A percentile compares a stretch with the other conserved stretches of the same genome.
Conservation (phyloP, 2,113 vertebrate species). For the Lepidothrix coronata region DNA sequence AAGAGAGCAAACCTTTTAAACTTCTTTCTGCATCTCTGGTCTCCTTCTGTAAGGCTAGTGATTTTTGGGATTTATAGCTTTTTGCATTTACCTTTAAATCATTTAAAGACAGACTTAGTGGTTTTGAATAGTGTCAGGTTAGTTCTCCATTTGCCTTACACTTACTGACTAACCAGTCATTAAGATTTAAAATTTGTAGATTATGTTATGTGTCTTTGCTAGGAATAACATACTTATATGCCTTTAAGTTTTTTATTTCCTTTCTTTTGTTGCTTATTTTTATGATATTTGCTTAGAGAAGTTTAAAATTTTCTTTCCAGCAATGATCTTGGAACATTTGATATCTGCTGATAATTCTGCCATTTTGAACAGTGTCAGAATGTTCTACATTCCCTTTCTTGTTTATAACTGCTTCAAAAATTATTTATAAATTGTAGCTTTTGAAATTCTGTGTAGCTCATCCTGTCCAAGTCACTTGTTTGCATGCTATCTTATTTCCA, state of each 20-base stretch:
- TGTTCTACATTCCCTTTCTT: not conserved
- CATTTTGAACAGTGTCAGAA: not conserved
- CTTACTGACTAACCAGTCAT: not conserved
- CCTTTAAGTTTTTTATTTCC: not conserved
- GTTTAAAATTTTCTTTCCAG: not conserved
- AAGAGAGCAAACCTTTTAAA: not conserved
- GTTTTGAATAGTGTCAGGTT: not conserved
- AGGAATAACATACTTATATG: not conserved
- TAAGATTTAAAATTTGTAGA: not conserved
- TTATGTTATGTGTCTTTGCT: not conserved
- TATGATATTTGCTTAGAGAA: not conserved
- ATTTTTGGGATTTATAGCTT: not conserved
- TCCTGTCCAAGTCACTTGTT: not conserved
- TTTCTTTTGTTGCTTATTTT: not conserved
- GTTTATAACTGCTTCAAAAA: not conserved
- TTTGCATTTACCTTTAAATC: not conserved
- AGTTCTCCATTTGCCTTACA: not conserved
- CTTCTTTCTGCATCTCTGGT: not conserved
- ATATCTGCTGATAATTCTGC: not conserved
- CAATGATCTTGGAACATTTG: not conserved
- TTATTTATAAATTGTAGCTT: not conserved
- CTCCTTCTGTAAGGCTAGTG: not conserved
- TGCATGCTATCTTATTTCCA: not conserved
- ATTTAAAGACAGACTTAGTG: not conserved
- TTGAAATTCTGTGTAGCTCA: not conserved